Base-by-base conservation (phyloP, 2,888 invertebrate species). In the Uloborus plumipes region DNA sequence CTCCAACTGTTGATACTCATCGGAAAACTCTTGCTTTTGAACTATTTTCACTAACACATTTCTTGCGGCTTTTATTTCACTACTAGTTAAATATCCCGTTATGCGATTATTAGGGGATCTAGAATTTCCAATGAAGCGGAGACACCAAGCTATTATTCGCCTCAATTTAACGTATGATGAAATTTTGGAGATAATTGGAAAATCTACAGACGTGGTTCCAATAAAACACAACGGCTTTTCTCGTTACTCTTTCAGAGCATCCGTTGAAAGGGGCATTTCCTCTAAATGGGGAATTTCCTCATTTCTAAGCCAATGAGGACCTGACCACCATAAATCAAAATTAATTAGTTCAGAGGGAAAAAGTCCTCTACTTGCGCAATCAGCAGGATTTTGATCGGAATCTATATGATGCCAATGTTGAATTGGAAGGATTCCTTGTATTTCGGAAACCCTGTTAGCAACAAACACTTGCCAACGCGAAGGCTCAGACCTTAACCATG, bases 351-450 rank as follows among this genome's bases (percentile, higher is more conserved):
- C 58, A 13, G 58, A n/a, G 20, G 58, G 18, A 2, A 11, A n/a
- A n/a, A 58, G n/a, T 58, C 58, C 58, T n/a, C 58, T 15, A 15
- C 18, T 58, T 20, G 58, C 58, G n/a, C 58, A 58, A 6, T 58
- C 58, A 9, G 58, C 58, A 2, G 18, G 58, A 58, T 58, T 58
- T n/a, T 58, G 18, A 2, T 13, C 18, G 0, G 15, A n/a, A n/a
- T 4, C 4, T 2, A 58, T 18, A 4, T n/a, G 2, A n/a, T n/a
- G n/a, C 58, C 58, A 58, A n/a, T 58, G 58, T n/a, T 58, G n/a
- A n/a, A 15, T n/a, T 2, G 15, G 18, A n/a, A 58, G 18, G 11
- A 18, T n/a, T n/a, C 18, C 13, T n/a, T 58, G 26, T 26, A 26
- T 26, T 26, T 26, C 26, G 4, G 26, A 26, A 26, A 26, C 26